Conservation (phyloP, 2,113 vertebrate species). For the Girardinichthys multiradiatus region DNA sequence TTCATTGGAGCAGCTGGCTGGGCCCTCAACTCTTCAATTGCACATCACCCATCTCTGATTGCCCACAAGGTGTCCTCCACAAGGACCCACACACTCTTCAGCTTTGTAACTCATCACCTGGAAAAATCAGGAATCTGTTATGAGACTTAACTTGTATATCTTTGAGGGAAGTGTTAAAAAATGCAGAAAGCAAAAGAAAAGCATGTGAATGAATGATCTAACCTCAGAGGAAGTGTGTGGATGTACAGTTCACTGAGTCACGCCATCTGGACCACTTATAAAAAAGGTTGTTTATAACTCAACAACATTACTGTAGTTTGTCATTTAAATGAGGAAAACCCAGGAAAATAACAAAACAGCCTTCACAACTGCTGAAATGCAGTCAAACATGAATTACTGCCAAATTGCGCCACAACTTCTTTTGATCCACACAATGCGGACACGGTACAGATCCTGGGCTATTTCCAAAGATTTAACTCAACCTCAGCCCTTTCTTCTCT, state of each 20-base stretch:
- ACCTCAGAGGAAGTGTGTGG: slow-evolving; percentile 17
- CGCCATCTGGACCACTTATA: slow-evolving; percentile 41
- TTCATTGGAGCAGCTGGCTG: slow-evolving; percentile 43
- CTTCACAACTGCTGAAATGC: neutral
- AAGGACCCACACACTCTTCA: neutral
- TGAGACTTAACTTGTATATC: neutral
- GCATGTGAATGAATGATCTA: slow-evolving; percentile 23
- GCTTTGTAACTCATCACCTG: slow-evolving; percentile 15
- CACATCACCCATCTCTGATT: slow-evolving; percentile 26
- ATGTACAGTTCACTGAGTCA: slow-evolving; percentile 12
- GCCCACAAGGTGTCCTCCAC: neutral
- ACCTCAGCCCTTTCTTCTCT: neutral
- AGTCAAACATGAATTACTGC: slow-evolving; percentile 8
- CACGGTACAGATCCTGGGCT: neutral
- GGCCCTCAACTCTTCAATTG: slow-evolving; percentile 53
- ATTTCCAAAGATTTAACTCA: neutral
- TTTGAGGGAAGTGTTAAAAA: slow-evolving; percentile 1
- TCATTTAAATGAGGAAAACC: neutral
- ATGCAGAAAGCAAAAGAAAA: slow-evolving; percentile 7
- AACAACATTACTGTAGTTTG: slow-evolving; percentile 12
- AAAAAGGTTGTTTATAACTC: slow-evolving; percentile 5
- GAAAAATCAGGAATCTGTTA: neutral
- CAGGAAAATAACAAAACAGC: neutral
- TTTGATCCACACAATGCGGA: neutral
- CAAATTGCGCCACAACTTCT: slow-evolving; percentile 3